Conservation (phyloP, 2,797 vertebrate genomes). For the Oreonectes daqikongensis region DNA sequence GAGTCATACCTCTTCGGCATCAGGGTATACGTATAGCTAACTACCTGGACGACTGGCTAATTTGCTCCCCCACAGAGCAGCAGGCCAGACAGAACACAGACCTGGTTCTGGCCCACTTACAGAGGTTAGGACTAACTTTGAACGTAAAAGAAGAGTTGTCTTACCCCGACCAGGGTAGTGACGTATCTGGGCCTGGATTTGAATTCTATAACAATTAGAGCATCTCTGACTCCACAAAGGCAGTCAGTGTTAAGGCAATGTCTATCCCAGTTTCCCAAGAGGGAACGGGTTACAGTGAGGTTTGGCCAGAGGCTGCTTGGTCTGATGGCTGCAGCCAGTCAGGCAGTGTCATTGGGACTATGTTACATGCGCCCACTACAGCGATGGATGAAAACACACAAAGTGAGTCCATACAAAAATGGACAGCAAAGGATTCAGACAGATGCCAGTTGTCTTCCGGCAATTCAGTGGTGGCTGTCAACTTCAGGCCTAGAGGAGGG, state of each 20-base stretch:
- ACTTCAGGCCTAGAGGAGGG: conserved; percentile 12
- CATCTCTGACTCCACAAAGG: conserved; percentile 1
- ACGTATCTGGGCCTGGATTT: background rate
- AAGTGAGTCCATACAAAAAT: background rate
- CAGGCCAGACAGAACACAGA: background rate
- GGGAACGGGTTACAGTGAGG: too few species aligned
- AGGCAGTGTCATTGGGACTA: too few species aligned
- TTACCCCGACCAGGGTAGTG: background rate
- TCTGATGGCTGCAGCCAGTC: too few species aligned
- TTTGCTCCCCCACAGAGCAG: background rate
- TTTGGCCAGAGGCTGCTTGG: too few species aligned
- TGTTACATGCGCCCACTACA: too few species aligned
- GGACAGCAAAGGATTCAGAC: background rate
- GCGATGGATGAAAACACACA: background rate
- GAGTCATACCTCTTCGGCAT: background rate
- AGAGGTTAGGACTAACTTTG: too few species aligned
- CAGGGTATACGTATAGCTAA: background rate
- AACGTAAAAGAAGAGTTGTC: background rate
- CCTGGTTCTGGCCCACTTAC: background rate
- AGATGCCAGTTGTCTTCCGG: background rate
- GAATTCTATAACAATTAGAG: background rate
- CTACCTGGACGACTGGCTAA: background rate
- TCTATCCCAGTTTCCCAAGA: background rate
- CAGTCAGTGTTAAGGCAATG: background rate
- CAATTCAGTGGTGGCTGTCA: background rate